Evolutionary conservation across 2,888 invertebrate species (phyloP).

Genomic region (Scaptomyza reducta): DNA sequence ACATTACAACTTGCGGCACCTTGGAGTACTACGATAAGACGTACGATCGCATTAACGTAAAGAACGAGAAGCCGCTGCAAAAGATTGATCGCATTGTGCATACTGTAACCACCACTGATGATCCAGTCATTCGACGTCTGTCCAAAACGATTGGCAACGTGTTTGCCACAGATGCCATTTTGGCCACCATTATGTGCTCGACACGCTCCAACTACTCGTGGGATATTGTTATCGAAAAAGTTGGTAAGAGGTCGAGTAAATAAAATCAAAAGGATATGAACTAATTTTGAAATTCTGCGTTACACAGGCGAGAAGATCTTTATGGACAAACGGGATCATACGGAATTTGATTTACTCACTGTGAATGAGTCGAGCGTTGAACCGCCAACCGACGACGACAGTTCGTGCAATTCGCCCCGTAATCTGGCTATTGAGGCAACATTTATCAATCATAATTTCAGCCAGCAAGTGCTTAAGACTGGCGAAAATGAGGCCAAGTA

Average conservation of each 20-base stretch:
- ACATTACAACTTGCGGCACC: conserved; percentile 94
- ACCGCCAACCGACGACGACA: conserved; percentile 98
- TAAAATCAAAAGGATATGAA: background rate
- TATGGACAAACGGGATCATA: conserved; percentile 99
- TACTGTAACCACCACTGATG: conserved; percentile 97
- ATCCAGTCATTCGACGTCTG: conserved; percentile 96
- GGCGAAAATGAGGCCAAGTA: conserved; percentile 91
- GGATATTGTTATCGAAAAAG: conserved; percentile 99
- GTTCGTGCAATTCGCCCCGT: conserved; percentile 97
- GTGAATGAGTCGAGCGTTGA: conserved; percentile 99
- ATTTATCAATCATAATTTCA: conserved; percentile 99
- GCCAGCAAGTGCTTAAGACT: conserved; percentile 93
- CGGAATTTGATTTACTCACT: conserved; percentile 97
- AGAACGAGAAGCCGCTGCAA: conserved; percentile 95
- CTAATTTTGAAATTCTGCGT: background rate
- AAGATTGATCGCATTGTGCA: conserved; percentile 98
- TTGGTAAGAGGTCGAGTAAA: conserved; percentile 85
- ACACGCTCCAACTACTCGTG: conserved; percentile 99
- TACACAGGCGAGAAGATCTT: conserved; percentile 93
- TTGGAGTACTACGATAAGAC: conserved; percentile 98
- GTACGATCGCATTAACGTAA: conserved; percentile 98
- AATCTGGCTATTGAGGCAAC: conserved; percentile 99
- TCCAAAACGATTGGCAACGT: conserved; percentile 98
- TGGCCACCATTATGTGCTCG: conserved; percentile 99
- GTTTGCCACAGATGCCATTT: conserved; percentile 98